phyloP scores from a whole-genome alignment of 1,140 invertebrate genomes.

The Aethina tumida region DNA sequence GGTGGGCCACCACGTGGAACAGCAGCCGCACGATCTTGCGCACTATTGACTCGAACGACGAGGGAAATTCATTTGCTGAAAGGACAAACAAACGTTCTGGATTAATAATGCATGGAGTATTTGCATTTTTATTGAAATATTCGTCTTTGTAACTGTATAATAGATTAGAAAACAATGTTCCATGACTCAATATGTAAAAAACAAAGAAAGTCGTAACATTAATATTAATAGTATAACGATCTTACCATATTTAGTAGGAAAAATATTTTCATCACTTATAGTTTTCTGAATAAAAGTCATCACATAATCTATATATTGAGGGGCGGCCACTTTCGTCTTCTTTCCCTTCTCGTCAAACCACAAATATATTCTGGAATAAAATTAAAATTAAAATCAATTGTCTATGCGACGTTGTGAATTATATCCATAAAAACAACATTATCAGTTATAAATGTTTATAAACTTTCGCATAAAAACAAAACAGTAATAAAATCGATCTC shows the following conservation, averaged over 20 bases:
- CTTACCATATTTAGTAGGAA: constrained; percentile 97
- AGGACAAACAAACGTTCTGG: constrained; percentile 27
- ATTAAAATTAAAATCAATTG: constrained; percentile 2
- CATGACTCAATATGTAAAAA: too few relatives aligned
- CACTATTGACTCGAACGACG: constrained; percentile 86
- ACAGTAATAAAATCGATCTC: too few relatives aligned
- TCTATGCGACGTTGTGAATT: neutral
- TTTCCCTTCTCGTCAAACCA: constrained; percentile 99
- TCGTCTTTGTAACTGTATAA: too few relatives aligned
- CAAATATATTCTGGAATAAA: constrained; percentile 72
- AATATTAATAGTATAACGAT: constrained; percentile 9
- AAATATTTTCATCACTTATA: constrained; percentile 91
- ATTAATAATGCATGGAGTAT: neutral
- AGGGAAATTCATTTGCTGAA: constrained; percentile 89
- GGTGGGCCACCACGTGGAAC: constrained; percentile 95
- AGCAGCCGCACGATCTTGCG: constrained; percentile 92
- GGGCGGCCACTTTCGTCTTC: constrained; percentile 90
- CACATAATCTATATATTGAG: constrained; percentile 97
- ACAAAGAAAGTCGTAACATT: constrained; percentile 1
- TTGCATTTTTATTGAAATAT: too few relatives aligned
- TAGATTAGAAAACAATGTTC: too few relatives aligned
- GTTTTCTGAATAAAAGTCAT: constrained; percentile 97
- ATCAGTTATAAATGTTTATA: neutral
- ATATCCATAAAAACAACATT: neutral
- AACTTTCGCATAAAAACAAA: too few relatives aligned